Evolutionary conservation across 2,797 vertebrate species (phyloP).

Genomic region (Arremon brunneinucha): DNA sequence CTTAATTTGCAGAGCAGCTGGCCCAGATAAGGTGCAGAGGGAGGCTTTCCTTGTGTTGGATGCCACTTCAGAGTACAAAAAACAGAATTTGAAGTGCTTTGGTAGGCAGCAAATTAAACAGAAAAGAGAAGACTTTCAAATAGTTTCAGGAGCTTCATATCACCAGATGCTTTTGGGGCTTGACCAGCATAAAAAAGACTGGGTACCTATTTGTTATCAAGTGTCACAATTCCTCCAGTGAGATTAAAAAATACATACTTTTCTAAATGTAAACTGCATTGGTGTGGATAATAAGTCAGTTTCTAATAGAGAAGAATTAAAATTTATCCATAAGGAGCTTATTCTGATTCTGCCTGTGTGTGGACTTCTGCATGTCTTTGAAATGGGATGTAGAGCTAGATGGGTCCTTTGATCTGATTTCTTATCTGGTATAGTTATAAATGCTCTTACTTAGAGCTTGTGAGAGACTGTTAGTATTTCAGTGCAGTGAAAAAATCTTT

Average conservation of each 20-base stretch:
- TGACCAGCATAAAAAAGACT: not conserved
- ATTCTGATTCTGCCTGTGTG: not conserved
- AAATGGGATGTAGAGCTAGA: not conserved
- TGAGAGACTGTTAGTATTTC: not conserved
- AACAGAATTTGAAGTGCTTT: not conserved
- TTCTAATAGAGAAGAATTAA: not conserved
- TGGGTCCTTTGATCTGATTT: constrained; percentile 9
- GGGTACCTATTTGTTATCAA: not conserved
- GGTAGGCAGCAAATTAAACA: not conserved
- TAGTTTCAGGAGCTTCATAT: not conserved
- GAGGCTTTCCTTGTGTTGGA: not conserved
- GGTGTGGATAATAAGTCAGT: not conserved
- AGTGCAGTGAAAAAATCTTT: not conserved
- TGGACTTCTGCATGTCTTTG: not conserved
- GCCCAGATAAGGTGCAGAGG: not conserved
- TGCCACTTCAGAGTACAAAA: not conserved
- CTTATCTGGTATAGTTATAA: not conserved
- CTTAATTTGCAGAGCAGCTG: not conserved
- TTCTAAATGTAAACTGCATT: not conserved
- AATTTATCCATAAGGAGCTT: not conserved
- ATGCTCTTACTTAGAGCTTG: not conserved
- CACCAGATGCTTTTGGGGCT: not conserved
- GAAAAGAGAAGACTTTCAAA: not conserved
- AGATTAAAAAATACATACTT: not conserved
- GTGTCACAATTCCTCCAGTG: not conserved